phyloP scores from a whole-genome alignment of 1,140 invertebrate genomes.

The Drosophila pruinosa region DNA sequence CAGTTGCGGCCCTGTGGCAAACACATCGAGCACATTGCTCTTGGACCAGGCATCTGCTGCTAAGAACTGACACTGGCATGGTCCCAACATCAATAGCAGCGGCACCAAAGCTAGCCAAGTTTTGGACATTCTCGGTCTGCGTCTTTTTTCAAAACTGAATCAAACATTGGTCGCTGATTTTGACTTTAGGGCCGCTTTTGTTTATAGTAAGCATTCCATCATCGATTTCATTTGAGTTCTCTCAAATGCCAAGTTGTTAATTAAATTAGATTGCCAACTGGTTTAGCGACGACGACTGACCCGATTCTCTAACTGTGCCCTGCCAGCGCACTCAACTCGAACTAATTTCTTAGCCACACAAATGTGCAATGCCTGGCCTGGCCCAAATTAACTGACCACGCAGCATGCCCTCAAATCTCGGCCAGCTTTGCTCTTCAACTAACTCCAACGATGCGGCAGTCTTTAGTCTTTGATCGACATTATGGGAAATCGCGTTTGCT shows the following conservation, averaged over 20 bases:
- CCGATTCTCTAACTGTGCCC: conserved; percentile 27
- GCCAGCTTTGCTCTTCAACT: neutral
- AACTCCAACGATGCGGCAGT: neutral
- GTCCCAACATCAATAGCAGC: conserved; percentile 30
- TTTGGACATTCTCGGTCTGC: conserved; percentile 40
- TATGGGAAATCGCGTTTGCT: conserved; percentile 38
- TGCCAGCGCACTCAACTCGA: neutral
- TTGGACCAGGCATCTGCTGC: conserved; percentile 2
- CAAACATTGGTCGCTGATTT: conserved; percentile 42
- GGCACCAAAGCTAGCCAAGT: conserved; percentile 33
- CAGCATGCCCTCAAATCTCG: conserved; percentile 1
- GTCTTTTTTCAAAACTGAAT: conserved; percentile 52
- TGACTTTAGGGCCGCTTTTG: conserved; percentile 4
- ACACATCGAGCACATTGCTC: conserved; percentile 35
- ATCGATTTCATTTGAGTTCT: neutral
- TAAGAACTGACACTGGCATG: conserved; percentile 30
- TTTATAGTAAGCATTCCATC: conserved; percentile 20
- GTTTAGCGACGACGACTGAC: conserved; percentile 23
- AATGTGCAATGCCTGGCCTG: conserved; percentile 20
- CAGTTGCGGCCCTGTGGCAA: conserved; percentile 12
- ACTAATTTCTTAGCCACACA: conserved; percentile 58
- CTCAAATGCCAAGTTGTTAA: conserved; percentile 49
- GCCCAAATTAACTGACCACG: conserved; percentile 53
- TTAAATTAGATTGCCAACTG: conserved; percentile 62
- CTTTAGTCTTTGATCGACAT: conserved; percentile 13